Conservation (phyloP, 1,140 invertebrate genomes). For the Sogatella furcifera region DNA sequence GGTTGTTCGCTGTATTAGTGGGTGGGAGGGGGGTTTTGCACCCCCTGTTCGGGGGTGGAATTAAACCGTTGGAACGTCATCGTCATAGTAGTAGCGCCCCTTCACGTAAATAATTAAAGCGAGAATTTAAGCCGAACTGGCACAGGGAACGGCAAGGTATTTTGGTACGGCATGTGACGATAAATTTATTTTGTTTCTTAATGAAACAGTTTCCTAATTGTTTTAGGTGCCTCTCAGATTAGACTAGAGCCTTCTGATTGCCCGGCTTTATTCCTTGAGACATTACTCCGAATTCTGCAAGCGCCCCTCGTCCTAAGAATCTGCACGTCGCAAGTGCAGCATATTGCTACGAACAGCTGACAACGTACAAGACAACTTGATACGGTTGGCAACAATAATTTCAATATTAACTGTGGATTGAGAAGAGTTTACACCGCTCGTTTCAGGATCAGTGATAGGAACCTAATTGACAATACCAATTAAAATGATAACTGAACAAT, state of each 20-base stretch:
- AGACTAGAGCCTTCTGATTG: neutral
- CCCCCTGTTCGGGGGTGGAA: neutral
- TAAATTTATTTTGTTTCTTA: conserved; percentile 14
- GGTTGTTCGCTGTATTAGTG: neutral
- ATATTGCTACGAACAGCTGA: too few species aligned
- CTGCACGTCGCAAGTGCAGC: too few species aligned
- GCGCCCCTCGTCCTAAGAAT: too few species aligned
- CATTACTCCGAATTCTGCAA: too few species aligned
- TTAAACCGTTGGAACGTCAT: conserved; percentile 1
- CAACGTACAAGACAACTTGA: too few species aligned
- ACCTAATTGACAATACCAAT: too few species aligned
- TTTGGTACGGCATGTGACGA: neutral
- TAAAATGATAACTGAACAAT: too few species aligned
- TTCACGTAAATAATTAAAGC: conserved; percentile 13
- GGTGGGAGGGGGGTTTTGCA: neutral
- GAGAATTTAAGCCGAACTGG: conserved; percentile 1
- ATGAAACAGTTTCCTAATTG: conserved; percentile 11
- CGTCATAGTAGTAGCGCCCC: neutral
- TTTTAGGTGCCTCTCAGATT: conserved; percentile 6
- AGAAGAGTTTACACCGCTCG: too few species aligned
- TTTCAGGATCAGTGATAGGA: too few species aligned
- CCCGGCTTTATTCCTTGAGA: neutral
- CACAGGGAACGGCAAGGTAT: neutral
- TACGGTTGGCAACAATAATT: too few species aligned
- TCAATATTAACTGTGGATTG: too few species aligned